Evolutionary conservation across 2,797 vertebrate genomes (phyloP).

Genomic region (Tadarida brasiliensis): DNA sequence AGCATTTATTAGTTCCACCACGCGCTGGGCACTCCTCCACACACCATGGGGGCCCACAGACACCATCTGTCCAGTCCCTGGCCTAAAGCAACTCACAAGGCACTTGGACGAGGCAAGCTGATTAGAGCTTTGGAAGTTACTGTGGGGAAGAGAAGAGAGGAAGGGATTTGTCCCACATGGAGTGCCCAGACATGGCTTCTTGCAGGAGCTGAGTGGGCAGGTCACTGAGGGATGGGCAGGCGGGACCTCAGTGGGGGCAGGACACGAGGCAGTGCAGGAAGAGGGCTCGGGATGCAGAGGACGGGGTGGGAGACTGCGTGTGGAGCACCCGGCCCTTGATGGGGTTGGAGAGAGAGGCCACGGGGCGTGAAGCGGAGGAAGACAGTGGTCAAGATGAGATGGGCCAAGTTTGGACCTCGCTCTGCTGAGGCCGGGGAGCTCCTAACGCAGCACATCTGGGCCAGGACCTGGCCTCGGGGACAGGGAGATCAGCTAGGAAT

Average conservation of each 20-base stretch:
- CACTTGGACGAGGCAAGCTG: background rate
- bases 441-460: too few relatives aligned
- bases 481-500: background rate
- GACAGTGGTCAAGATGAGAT: too few relatives aligned
- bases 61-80: fast-evolving
- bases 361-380: background rate
- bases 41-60: too few relatives aligned
- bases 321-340: fast-evolving
- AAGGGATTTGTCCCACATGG: background rate
- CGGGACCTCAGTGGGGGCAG: background rate
- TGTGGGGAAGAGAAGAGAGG: background rate
- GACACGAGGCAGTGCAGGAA: background rate
- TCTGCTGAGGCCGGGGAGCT: background rate
- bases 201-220: background rate
- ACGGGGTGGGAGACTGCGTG: background rate
- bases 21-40: background rate
- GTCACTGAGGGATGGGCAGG: background rate
- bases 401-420: background rate
- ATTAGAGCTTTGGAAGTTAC: background rate
- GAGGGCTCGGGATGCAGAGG: background rate
- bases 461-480: background rate
- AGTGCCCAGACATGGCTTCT: background rate
- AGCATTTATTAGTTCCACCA: background rate
- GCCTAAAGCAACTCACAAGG: background rate
- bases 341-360: background rate